Percentiles rank a stretch among this genome's conserved stretches.
These are phyloP conservation scores for Netelia fuscicornis DNA, from an alignment of 2,888 invertebrate genomes.

Conservation along the genomic window DNA sequence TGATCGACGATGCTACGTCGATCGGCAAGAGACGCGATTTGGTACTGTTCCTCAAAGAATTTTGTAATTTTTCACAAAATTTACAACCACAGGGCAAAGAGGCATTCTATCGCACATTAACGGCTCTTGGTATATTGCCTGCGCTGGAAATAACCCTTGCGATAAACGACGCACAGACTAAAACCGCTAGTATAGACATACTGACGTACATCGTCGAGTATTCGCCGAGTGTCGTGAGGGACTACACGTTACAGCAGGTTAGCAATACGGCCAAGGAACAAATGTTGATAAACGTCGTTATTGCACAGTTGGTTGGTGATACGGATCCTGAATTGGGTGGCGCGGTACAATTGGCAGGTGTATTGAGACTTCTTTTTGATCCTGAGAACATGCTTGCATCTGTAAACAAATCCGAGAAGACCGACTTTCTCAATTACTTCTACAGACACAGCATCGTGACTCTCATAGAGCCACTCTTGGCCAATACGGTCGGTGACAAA, in stretches of 20 bases:
- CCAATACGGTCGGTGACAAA: slow-evolving; percentile 95
- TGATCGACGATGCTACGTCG: slow-evolving; percentile 95
- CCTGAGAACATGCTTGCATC: slow-evolving; percentile 99
- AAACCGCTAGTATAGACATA: slow-evolving; percentile 99
- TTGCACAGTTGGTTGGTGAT: slow-evolving; percentile 99
- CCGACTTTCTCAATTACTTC: slow-evolving; percentile 99
- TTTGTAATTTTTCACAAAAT: slow-evolving; percentile 99
- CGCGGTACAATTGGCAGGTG: slow-evolving; percentile 98
- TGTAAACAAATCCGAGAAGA: slow-evolving; percentile 97
- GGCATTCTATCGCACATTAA: slow-evolving; percentile 97
- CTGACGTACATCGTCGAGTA: slow-evolving; percentile 99
- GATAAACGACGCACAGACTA: slow-evolving; percentile 96
- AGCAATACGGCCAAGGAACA: slow-evolving; percentile 96
- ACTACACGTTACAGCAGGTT: slow-evolving; percentile 97
- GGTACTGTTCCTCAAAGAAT: slow-evolving; percentile 98
- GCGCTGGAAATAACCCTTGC: slow-evolving; percentile 96
- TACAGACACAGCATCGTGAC: slow-evolving; percentile 99
- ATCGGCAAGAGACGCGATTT: slow-evolving; percentile 95
- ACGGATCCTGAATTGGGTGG: slow-evolving; percentile 98
- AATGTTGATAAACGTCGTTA: slow-evolving; percentile 97
- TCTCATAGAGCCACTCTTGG: slow-evolving; percentile 97
- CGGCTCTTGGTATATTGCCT: slow-evolving; percentile 94
- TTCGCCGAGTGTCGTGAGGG: slow-evolving; percentile 98
- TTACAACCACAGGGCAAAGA: slow-evolving; percentile 99
- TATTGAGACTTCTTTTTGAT: slow-evolving; percentile 96